These are phyloP conservation scores for Diplolepis rosae DNA, from an alignment of 2,888 invertebrate genomes.

Conservation along the genomic window DNA sequence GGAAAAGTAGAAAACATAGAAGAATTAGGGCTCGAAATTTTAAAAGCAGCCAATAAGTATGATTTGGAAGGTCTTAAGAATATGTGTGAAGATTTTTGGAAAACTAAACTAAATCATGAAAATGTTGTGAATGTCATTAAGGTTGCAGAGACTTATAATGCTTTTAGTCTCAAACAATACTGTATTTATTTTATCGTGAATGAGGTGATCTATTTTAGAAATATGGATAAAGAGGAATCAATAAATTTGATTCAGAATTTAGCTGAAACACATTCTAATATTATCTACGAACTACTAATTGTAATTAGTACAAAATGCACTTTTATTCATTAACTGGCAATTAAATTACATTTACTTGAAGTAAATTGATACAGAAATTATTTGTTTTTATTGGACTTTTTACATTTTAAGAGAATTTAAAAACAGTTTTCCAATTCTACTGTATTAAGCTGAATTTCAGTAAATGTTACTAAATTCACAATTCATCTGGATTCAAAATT, in stretches of 20 bases:
- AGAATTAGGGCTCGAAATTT: background rate
- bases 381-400: too few species aligned
- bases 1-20: constrained; percentile 30
- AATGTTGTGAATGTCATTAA: background rate
- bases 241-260: background rate
- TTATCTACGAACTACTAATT: background rate
- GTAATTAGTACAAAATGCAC: background rate
- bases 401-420: too few species aligned
- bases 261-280: background rate
- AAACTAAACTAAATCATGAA: background rate
- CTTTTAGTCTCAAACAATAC: background rate
- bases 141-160: background rate
- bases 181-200: background rate
- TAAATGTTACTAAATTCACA: too few species aligned
- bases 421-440: too few species aligned
- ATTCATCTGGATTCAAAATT: too few species aligned
- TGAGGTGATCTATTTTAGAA: background rate
- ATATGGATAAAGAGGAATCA: background rate
- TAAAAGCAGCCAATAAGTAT: constrained; percentile 12
- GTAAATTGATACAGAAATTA: too few species aligned
- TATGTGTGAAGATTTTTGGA: constrained; percentile 1
- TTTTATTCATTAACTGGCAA: too few species aligned
- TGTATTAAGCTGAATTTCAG: too few species aligned
- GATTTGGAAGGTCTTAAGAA: background rate
- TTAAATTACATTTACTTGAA: too few species aligned